Evolutionary conservation across 2,888 invertebrate species (phyloP), one percentile per base, ranked within the genome.

Genomic region (Agonopterix heracliana): DNA sequence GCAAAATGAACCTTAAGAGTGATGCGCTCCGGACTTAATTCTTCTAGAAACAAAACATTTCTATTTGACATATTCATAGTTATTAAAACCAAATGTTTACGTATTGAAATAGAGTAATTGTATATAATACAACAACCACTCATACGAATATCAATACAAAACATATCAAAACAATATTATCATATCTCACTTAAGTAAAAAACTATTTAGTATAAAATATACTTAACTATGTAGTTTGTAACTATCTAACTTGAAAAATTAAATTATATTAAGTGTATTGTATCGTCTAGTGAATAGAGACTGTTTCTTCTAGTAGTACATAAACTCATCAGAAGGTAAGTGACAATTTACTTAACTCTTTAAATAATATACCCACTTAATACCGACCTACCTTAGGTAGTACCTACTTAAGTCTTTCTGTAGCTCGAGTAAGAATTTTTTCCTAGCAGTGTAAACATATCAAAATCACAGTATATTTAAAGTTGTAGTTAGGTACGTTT

Each of bases 131-230:
- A 82, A 73, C 80, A 85, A 84, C 82, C 76, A 79, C 80, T 85
- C 88, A 86, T 79, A 80, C 67, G 87, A 87, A 87, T 87, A 87
- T 87, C 87, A 81, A 79, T 84, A 81, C 81, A 70, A 71, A 81
- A 86, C 87, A 87, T 87, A 87, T 87, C 88, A 87, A 79, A 79
- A 52, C 66, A 60, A 67, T 60, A 54, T 64, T 69, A 63, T 49
- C 73, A 77, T 78, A 78, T 79, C 76, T 76, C 64, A 59, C 61
- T 61, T 34, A 35, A 17, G 17, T 17, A 17, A 17, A 17, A 17
- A 17, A 17, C 26, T 26, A 26, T 26, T 26, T 26, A 26, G 26
- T 17, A 47, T n/a, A n/a, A n/a, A 45, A 42, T 42, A 42, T 9
- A 42, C 3, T 9, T 13, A 13, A 13, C 12, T 42, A 13, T 9